Evolutionary conservation across 2,113 vertebrate species (phyloP).

Genomic region (Oncorhynchus tshawytscha): DNA sequence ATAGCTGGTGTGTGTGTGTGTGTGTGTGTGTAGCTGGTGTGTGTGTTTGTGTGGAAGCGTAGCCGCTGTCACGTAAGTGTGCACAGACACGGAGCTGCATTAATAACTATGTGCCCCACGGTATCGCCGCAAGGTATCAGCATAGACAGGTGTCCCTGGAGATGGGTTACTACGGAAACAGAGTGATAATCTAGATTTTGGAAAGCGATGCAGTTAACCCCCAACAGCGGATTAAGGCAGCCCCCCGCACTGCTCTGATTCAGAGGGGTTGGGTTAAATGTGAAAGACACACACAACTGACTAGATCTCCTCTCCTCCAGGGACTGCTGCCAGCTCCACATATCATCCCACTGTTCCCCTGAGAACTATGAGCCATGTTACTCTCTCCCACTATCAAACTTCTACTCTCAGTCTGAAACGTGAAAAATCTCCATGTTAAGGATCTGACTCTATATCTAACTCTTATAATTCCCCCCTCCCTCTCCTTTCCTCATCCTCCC

Average conservation of each 20-base stretch:
- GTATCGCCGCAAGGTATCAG: constrained; percentile 39
- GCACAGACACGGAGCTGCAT: constrained; percentile 36
- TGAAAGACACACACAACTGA: neutral
- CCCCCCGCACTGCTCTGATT: no score
- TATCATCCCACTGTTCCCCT: constrained; percentile 6
- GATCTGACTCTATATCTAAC: constrained; percentile 19
- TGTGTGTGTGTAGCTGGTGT: neutral
- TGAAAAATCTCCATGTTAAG: neutral
- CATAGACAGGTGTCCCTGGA: constrained; percentile 40
- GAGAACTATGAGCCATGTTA: no score
- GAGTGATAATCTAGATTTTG: constrained; percentile 43
- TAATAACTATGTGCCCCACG: constrained; percentile 43
- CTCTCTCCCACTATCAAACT: no score
- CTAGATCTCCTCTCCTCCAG: constrained; percentile 5
- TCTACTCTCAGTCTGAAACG: no score
- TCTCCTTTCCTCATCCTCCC: no score
- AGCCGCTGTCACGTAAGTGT: constrained; percentile 27
- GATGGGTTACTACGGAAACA: constrained; percentile 40
- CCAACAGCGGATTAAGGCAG: no score
- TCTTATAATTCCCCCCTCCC: neutral
- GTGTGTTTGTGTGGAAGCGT: constrained; percentile 24
- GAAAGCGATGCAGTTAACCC: neutral
- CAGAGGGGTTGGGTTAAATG: no score
- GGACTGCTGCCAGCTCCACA: constrained; percentile 17
- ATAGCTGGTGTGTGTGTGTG: constrained; percentile 23